Evolutionary conservation across 2,888 invertebrate species (phyloP).

Genomic region (Pomacea canaliculata): DNA sequence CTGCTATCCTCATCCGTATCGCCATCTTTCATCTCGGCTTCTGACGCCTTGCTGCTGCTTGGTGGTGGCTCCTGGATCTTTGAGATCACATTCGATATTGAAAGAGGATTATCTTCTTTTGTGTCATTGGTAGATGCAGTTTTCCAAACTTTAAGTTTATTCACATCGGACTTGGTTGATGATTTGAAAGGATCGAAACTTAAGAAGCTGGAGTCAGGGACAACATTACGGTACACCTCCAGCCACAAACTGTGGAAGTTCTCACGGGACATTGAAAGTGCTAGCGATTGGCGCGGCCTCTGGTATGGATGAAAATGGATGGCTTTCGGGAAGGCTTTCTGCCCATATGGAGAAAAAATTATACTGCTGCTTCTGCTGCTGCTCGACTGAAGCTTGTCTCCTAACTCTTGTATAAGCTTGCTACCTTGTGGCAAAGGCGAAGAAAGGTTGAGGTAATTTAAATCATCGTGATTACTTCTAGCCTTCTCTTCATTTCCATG

Average conservation of each 20-base stretch:
- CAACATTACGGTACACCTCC: background rate
- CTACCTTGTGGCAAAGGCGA: background rate
- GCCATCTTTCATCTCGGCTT: too few relatives aligned
- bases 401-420: constrained; percentile 2
- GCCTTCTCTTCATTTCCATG: background rate
- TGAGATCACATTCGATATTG: too few relatives aligned
- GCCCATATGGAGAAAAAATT: background rate
- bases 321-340: background rate
- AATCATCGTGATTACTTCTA: background rate
- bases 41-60: too few relatives aligned
- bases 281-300: background rate
- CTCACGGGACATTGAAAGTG: background rate
- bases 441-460: background rate
- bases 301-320: background rate
- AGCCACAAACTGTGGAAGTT: background rate
- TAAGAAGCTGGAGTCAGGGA: background rate
- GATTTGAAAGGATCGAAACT: background rate
- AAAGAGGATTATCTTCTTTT: too few relatives aligned
- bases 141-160: too few relatives aligned
- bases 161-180: too few relatives aligned
- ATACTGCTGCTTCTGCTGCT: background rate
- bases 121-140: too few relatives aligned
- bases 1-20: too few relatives aligned
- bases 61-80: too few relatives aligned
- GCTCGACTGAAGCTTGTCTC: background rate